Evolutionary conservation across 1,140 invertebrate species (phyloP).

Genomic region (Drosophila tristis): DNA sequence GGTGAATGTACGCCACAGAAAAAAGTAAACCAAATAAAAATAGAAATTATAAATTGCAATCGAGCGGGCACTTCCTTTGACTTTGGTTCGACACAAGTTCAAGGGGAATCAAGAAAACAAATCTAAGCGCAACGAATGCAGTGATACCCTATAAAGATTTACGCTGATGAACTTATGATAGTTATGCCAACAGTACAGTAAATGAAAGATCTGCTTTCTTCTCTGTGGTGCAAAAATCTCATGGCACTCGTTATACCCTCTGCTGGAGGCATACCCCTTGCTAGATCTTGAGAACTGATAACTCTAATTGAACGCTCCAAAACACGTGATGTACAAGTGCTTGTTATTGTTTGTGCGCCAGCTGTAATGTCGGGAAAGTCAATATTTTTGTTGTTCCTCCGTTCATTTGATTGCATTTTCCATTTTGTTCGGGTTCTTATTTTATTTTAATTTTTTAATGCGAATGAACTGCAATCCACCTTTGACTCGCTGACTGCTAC

Average conservation of each 20-base stretch:
- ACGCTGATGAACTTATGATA: no score
- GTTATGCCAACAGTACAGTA: no score
- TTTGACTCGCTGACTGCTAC: slow-evolving; percentile 7
- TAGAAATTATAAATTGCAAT: slow-evolving; percentile 13
- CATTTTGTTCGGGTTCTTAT: neutral
- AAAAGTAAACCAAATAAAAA: slow-evolving; percentile 10
- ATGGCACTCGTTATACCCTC: no score
- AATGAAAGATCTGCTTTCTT: no score
- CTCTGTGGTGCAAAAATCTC: no score
- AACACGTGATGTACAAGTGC: no score
- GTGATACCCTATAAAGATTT: no score
- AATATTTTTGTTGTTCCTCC: slow-evolving; percentile 6
- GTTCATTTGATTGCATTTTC: no score
- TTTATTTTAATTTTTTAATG: slow-evolving; percentile 20
- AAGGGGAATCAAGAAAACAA: no score
- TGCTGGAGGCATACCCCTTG: neutral
- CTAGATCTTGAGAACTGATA: neutral
- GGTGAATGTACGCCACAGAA: slow-evolving; percentile 55
- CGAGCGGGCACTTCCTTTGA: slow-evolving; percentile 26
- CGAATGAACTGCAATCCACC: slow-evolving; percentile 35
- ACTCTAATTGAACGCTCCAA: no score
- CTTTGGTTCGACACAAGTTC: neutral
- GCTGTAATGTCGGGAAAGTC: neutral
- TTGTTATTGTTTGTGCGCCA: neutral
- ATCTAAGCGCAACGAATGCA: no score